Base-by-base conservation (phyloP, 2,797 vertebrate species). In the Poecilia gillii region DNA sequence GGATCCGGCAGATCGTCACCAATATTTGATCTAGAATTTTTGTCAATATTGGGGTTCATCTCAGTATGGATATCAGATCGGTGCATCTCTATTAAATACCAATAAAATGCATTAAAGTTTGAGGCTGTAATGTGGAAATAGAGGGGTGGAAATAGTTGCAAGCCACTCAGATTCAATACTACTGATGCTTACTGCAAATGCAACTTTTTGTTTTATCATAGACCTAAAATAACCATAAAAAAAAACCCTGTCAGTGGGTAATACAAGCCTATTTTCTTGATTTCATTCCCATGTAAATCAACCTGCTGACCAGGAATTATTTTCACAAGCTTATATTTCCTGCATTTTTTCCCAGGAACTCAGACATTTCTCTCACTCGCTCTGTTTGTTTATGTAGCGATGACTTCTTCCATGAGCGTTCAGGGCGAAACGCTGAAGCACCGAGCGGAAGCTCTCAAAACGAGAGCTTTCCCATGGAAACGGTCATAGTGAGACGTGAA, bases 301-400 rank as follows among this genome's bases (percentile, higher is more conserved):
- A n/a, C 39, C 66, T 43, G 46, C 3, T 43, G 66, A n/a, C 39
- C 23, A 70, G 23, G 12, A 41, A 45, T 45, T 16, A 71, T 46
- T 71, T 85, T 80, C 77, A 55, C 59, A 83, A 45, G 72, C 33
- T 68, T 74, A 23, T 25, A 51, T 77, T 82, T 71, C 43, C 68
- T 71, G 68, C 68, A 16, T 46, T 28, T 68, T 41, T 89, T 91
- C 89, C 88, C 92, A 89, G 25, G 28, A 46, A 85, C 76, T 12
- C 23, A 2, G 66, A 70, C 2, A 0, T 77, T 77, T 86, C 82
- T 75, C 66, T 55, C 49, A 16, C 46, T 47, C 46, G 16, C 46
- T 47, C 82, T n/a, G 68, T 88, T 90, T 82, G 85, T 83, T 80
- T 57, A 75, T 45, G 33, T n/a, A 39, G 74, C 13, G 25, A 43